These are phyloP conservation scores for Cyprinodon brontotheroides DNA, from an alignment of 2,113 vertebrate genomes.

Conservation along the genomic window DNA sequence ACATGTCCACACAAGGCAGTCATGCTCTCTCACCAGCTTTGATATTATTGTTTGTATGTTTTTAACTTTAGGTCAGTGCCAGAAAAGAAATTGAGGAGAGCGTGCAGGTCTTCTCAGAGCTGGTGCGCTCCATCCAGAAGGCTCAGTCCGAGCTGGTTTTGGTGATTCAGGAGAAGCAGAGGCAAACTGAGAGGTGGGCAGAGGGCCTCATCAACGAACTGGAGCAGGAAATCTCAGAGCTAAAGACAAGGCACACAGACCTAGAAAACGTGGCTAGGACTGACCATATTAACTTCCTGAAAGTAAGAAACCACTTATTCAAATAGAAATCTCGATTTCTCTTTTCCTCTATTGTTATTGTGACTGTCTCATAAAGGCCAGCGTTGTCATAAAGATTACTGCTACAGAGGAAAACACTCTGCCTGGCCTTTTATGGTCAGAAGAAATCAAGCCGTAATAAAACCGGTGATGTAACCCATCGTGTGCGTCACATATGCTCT, in stretches of 20 bases:
- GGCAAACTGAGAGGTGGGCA: constrained; percentile 65
- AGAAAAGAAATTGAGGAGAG: constrained; percentile 74
- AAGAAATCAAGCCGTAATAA: neutral
- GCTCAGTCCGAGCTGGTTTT: constrained; percentile 73
- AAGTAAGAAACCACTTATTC: constrained; percentile 48
- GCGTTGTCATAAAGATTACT: neutral
- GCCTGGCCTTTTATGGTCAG: neutral
- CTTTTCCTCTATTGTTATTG: neutral
- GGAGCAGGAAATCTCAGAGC: constrained; percentile 72
- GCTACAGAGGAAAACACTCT: neutral
- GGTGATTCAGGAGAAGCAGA: constrained; percentile 77
- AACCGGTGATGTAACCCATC: neutral
- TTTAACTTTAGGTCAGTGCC: constrained; percentile 65
- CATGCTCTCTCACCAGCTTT: accelerated
- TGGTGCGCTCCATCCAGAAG: constrained; percentile 74
- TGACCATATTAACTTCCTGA: constrained; percentile 82
- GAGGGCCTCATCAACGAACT: constrained; percentile 68
- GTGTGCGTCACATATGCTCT: neutral
- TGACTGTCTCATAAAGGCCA: neutral
- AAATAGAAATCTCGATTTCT: neutral
- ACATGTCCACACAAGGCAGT: neutral
- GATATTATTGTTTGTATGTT: neutral
- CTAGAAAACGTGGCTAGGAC: constrained; percentile 72
- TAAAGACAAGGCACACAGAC: constrained; percentile 69
- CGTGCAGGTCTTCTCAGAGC: constrained; percentile 71